phyloP scores from a whole-genome alignment of 2,888 invertebrate species.

The Yponomeuta sedellus region DNA sequence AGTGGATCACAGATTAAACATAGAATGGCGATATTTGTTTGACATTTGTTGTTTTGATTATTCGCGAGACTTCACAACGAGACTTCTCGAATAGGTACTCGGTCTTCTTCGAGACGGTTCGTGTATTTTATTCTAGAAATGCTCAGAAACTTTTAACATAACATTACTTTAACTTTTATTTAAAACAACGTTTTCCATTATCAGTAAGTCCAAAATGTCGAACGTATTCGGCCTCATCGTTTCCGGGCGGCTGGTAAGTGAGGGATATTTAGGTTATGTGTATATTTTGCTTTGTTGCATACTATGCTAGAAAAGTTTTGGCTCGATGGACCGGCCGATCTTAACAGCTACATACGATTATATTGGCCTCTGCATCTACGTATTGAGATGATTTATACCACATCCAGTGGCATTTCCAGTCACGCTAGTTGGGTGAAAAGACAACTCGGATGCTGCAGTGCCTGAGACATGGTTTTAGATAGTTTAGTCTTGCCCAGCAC shows the following conservation, averaged over 20 bases:
- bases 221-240: constrained; percentile 88
- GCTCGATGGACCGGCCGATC: neutral
- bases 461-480: too few relatives aligned
- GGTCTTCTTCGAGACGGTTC: neutral
- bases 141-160: neutral
- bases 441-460: too few relatives aligned
- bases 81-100: neutral
- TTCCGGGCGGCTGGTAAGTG: constrained; percentile 86
- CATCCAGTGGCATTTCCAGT: too few relatives aligned
- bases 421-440: too few relatives aligned
- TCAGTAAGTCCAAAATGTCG: constrained; percentile 31
- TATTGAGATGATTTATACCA: too few relatives aligned
- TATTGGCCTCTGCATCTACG: too few relatives aligned
- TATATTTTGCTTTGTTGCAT: neutral
- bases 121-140: constrained; percentile 1
- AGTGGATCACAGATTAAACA: too few relatives aligned
- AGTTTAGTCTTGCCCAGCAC: too few relatives aligned
- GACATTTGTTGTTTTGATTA: neutral
- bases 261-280: constrained; percentile 10
- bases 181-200: neutral
- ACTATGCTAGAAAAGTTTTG: neutral
- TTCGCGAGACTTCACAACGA: neutral
- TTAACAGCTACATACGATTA: neutral
- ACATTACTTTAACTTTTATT: neutral
- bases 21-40: too few relatives aligned